Conservation (phyloP, 2,797 vertebrate species). For the Erithacus rubecula region DNA sequence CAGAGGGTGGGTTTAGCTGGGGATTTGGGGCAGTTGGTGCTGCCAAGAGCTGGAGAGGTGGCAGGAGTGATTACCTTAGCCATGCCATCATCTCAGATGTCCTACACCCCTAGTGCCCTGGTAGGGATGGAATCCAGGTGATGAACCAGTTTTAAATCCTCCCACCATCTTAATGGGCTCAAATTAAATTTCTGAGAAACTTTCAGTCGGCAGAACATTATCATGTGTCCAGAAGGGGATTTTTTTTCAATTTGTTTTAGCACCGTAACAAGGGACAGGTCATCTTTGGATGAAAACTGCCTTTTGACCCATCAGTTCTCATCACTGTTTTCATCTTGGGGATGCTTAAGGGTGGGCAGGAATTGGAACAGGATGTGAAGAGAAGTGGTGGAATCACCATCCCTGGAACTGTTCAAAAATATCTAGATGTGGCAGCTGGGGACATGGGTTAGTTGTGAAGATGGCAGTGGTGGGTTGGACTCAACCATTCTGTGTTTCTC, state of each 20-base stretch:
- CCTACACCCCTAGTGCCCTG: background rate
- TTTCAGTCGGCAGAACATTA: background rate
- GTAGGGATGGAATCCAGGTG: background rate
- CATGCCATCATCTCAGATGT: background rate
- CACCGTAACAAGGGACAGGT: background rate
- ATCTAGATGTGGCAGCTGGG: background rate
- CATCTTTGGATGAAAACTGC: background rate
- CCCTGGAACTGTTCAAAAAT: background rate
- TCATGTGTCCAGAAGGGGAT: rapidly evolving
- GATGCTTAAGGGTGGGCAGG: background rate
- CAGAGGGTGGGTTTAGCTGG: background rate
- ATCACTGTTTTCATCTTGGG: background rate
- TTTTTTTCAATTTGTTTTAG: background rate
- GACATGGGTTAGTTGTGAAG: background rate
- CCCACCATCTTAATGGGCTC: background rate
- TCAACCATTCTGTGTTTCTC: background rate
- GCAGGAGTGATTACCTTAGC: background rate
- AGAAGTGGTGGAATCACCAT: background rate
- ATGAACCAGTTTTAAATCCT: background rate
- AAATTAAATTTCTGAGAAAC: background rate
- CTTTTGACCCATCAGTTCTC: background rate
- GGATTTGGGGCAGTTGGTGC: rapidly evolving
- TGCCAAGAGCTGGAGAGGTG: background rate
- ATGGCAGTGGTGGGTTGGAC: background rate
- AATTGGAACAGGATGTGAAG: background rate